phyloP scores from a whole-genome alignment of 2,113 vertebrate genomes.

The Andinoacara biseriatus region DNA sequence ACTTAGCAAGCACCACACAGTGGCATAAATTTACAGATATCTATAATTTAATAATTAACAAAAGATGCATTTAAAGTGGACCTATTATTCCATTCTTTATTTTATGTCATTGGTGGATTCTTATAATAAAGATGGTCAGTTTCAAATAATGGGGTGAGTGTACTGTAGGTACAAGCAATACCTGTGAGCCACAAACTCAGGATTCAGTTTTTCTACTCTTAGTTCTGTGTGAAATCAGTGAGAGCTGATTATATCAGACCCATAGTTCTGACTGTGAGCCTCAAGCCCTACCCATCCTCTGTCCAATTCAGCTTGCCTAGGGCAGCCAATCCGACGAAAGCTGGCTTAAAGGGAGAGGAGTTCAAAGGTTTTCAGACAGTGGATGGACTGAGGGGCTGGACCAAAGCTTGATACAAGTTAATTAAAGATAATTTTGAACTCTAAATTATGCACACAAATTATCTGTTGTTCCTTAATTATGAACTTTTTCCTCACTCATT shows the following conservation, averaged over 20 bases:
- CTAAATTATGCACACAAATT: too few relatives aligned
- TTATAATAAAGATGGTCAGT: fast-evolving
- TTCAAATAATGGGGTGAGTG: neutral
- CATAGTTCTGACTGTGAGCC: too few relatives aligned
- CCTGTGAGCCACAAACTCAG: neutral
- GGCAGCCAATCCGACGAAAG: neutral
- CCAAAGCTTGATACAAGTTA: neutral
- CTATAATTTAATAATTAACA: neutral
- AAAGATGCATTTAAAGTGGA: neutral
- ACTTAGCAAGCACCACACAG: neutral
- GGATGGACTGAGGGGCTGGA: neutral
- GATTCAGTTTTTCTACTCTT: neutral
- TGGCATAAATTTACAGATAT: neutral
- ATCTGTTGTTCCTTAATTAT: neutral
- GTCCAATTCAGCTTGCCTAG: neutral
- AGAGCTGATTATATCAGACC: neutral
- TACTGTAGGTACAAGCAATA: neutral
- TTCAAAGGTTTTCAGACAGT: too few relatives aligned
- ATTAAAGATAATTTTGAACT: neutral
- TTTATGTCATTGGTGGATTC: neutral
- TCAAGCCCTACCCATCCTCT: neutral
- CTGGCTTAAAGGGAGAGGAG: neutral
- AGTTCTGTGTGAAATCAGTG: too few relatives aligned
- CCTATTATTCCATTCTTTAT: neutral
- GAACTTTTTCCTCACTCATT: neutral